Evolutionary conservation across 2,113 vertebrate species (phyloP), one percentile per base, ranked within the genome.

Genomic region (Sorex araneus): DNA sequence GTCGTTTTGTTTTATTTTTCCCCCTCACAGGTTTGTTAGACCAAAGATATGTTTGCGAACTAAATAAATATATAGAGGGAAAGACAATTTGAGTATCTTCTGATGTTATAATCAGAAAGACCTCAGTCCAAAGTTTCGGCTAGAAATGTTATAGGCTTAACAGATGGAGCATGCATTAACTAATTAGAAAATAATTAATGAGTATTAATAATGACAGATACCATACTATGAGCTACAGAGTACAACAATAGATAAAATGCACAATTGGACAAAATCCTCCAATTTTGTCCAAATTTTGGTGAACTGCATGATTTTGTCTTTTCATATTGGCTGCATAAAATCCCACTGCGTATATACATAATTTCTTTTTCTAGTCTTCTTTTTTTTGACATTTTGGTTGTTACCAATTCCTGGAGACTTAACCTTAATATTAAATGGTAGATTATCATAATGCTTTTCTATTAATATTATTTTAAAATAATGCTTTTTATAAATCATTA

Each of bases 141-240:
- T 85, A 43, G 43, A 8, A 66, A 13, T 13, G 64, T 54, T 54
- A 54, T 19, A 54, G 54, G 10, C 18, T 16, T 54, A 15, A 15
- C 13, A 54, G 8, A 54, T 54, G 18, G 18, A 54, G 54, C 18
- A 30, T 12, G 25, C 25, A n/a, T 30, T 82, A 27, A 82, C 54
- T 86, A 21, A 86, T 69, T 86, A 90, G 47, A 23, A 69, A 60
- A 80, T 76, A 28, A 47, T 34, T 36, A 63, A 81, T 67, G 66
- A 57, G 5, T 3, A 74, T 8, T 30, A 34, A 54, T 54, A 64
- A 50, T 70, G 0, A 36, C 32, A 30, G 4, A 43, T 8, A 79
- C 3, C 47, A 70, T 45, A 27, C 3, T 81, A 64, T 50, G 50
- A 86, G 6, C 21, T 43, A 27, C 40, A 30, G 66, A 57, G 4